Evolutionary conservation across 2,113 vertebrate species (phyloP).

Genomic region (Corythornis vintsioides): DNA sequence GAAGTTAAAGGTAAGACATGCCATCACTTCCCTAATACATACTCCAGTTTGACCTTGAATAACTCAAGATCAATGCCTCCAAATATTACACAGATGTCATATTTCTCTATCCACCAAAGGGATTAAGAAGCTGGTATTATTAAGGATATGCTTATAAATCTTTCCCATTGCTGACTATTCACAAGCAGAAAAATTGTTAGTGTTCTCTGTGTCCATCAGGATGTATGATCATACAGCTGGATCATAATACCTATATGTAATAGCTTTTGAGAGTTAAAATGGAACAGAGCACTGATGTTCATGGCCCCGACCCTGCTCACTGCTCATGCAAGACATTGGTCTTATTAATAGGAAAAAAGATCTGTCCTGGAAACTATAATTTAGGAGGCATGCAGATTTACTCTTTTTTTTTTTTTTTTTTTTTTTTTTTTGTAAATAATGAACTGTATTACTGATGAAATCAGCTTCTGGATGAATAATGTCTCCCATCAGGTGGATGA

Average conservation of each 20-base stretch:
- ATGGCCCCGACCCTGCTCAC: not conserved
- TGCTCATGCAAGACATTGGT: not conserved
- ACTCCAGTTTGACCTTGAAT: slow-evolving; percentile 12
- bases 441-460: not conserved
- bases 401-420: not conserved
- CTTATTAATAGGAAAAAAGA: not conserved
- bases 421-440: not conserved
- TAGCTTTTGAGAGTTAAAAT: not conserved
- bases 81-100: not conserved
- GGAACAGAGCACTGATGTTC: not conserved
- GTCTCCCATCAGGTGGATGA: not conserved
- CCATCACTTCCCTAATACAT: not conserved
- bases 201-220: not conserved
- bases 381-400: not conserved
- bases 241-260: not conserved
- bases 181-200: not conserved
- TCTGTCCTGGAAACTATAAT: not conserved
- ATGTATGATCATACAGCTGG: not conserved
- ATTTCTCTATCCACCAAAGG: not conserved
- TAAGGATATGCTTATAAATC: not conserved
- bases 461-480: not conserved
- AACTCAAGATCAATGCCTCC: not conserved
- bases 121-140: not conserved
- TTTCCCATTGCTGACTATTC: not conserved
- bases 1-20: slow-evolving; percentile 9